Evolutionary conservation across 2,888 invertebrate species (phyloP).

Genomic region (Meteorus colon): DNA sequence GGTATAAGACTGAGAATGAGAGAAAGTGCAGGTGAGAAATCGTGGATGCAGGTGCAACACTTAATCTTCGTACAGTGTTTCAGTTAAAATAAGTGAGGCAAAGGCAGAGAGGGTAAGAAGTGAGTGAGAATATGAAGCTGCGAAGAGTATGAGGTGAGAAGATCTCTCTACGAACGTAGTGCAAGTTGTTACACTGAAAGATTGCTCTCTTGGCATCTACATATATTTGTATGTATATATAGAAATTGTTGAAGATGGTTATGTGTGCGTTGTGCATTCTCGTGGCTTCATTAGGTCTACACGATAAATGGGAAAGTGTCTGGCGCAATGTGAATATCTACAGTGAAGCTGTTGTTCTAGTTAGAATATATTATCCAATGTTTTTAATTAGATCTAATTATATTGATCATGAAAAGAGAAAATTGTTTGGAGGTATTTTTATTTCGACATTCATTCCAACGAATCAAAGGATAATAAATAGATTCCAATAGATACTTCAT

Average conservation of each 20-base stretch:
- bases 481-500: too few relatives aligned
- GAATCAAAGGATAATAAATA: too few relatives aligned
- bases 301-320: slow-evolving; percentile 7
- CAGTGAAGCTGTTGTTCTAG: too few relatives aligned
- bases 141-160: neutral
- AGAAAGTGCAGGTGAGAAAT: slow-evolving; percentile 50
- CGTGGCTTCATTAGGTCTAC: slow-evolving; percentile 27
- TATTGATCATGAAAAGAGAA: too few relatives aligned
- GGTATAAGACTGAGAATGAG: slow-evolving; percentile 10
- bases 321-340: neutral
- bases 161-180: neutral
- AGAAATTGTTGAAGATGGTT: slow-evolving; percentile 4
- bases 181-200: slow-evolving; percentile 24
- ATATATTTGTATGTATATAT: neutral
- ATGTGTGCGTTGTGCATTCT: neutral
- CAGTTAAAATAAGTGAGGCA: slow-evolving; percentile 8
- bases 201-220: slow-evolving; percentile 18
- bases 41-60: slow-evolving; percentile 46
- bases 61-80: slow-evolving; percentile 47
- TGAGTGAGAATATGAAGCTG: slow-evolving; percentile 1
- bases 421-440: too few relatives aligned
- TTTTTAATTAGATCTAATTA: too few relatives aligned
- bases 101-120: slow-evolving; percentile 30
- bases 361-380: too few relatives aligned
- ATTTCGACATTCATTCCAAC: too few relatives aligned